Evolutionary conservation across 2,888 invertebrate genomes (phyloP), one percentile per base, ranked within the genome.

Genomic region (Heliconius erato): DNA sequence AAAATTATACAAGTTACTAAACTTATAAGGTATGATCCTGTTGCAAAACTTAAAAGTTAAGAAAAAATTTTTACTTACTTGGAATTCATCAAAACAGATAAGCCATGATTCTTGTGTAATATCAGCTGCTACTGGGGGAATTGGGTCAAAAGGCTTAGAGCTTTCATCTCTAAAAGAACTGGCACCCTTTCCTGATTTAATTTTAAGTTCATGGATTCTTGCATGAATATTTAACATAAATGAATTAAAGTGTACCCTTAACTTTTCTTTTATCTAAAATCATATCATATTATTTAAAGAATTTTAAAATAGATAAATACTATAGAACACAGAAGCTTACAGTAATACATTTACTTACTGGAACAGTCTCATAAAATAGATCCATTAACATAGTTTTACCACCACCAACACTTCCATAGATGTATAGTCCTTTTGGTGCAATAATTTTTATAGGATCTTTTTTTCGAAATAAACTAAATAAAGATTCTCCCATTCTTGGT

Each of bases 311-410:
- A 32, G n/a, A 19, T 63, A 28, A 49, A 16, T 65, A 65, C 11
- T 35, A 23, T 40, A 28, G 65, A 26, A 40, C 44, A 32, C n/a
- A 7, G 0, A 63, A 35, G 28, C 35, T 19, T 23, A 67, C 35
- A 71, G n/a, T 14, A 59, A 2, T 40, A 2, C 40, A 40, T 11
- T 40, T 40, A 78, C 90, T 91, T 90, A 95, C 94, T 81, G 96
- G 95, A 44, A 94, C 89, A 86, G 93, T 94, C 88, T 98, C 97
- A 96, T 98, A 99, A 95, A 99, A 99, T 89, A 99, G 95, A 95
- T 99, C 99, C 99, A 99, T 99, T 82, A 99, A 95, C 98, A 99
- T 99, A 11, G 99, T 99, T 96, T 99, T 99, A 72, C 99, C 99
- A 87, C 99, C 98, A 74, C 99, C 98, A 85, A 99, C 98, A 90